phyloP scores from a whole-genome alignment of 2,888 invertebrate genomes.

The Phasia obesa region DNA sequence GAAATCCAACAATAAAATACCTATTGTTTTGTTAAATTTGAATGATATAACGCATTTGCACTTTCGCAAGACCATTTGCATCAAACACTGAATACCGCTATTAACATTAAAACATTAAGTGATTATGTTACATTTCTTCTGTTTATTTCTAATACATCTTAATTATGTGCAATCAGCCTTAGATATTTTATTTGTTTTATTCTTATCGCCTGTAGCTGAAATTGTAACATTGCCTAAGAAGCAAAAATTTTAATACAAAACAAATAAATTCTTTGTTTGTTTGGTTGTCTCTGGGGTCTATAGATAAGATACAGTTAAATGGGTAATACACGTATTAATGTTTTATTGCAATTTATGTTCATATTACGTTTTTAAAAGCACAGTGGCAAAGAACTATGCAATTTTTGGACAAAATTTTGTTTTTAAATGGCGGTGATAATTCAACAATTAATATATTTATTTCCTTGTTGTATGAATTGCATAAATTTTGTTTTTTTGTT shows the following conservation, averaged over 20 bases:
- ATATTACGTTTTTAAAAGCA: constrained; percentile 2
- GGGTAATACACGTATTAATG: constrained; percentile 7
- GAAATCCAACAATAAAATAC: too few species aligned
- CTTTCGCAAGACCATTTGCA: too few species aligned
- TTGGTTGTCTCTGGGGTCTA: constrained; percentile 1
- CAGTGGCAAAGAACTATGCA: neutral
- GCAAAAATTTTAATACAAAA: constrained; percentile 8
- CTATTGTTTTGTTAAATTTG: too few species aligned
- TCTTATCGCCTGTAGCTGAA: constrained; percentile 29
- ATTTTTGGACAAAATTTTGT: constrained; percentile 1
- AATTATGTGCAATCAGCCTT: too few species aligned
- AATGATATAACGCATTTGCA: too few species aligned
- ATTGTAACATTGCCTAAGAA: constrained; percentile 6
- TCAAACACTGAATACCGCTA: too few species aligned
- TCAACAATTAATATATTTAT: constrained; percentile 7
- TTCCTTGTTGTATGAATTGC: constrained; percentile 47
- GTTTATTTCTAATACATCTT: too few species aligned
- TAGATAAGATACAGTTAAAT: constrained; percentile 42
- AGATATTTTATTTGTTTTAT: neutral
- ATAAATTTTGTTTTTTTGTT: constrained; percentile 23
- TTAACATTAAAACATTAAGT: too few species aligned
- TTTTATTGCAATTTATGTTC: neutral
- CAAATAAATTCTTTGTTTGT: constrained; percentile 24
- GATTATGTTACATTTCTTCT: too few species aligned
- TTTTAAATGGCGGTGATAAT: too few species aligned